Conservation (phyloP, 1,140 invertebrate genomes). For the Dinothrombium tinctorium region DNA sequence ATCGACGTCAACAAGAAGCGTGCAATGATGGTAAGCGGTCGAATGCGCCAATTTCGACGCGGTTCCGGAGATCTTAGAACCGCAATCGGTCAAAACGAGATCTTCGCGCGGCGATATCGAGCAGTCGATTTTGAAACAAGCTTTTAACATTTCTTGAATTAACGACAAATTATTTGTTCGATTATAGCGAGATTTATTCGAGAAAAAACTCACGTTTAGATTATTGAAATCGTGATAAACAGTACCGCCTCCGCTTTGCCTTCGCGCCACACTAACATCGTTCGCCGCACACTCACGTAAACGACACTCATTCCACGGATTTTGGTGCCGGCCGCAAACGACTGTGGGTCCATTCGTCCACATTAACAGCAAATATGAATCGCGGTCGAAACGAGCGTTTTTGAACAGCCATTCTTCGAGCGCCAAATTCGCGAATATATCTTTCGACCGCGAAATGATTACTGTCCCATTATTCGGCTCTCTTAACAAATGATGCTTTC, state of each 20-base stretch:
- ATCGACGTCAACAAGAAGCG: constrained; percentile 59
- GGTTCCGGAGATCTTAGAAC: constrained; percentile 53
- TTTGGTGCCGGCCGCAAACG: constrained; percentile 86
- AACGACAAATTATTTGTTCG: constrained; percentile 59
- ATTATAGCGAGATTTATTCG: constrained; percentile 46
- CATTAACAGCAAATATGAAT: constrained; percentile 38
- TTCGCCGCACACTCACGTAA: constrained; percentile 28
- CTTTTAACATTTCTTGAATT: constrained; percentile 47
- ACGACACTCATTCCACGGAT: constrained; percentile 80
- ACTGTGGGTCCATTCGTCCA: constrained; percentile 81
- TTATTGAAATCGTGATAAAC: constrained; percentile 89
- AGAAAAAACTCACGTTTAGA: constrained; percentile 75
- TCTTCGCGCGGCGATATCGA: constrained; percentile 11
- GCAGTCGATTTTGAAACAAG: constrained; percentile 26
- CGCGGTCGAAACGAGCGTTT: constrained; percentile 40
- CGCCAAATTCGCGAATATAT: constrained; percentile 73
- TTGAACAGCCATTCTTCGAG: constrained; percentile 82
- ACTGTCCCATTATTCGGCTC: no score
- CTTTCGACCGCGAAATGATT: constrained; percentile 20
- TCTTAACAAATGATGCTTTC: no score
- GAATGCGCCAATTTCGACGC: constrained; percentile 61
- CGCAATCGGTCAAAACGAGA: constrained; percentile 4
- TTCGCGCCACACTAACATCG: constrained; percentile 36
- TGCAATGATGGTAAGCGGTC: constrained; percentile 83
- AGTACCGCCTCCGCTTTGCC: constrained; percentile 85